Evolutionary conservation across 2,113 vertebrate genomes (phyloP).

Genomic region (Grus americana): DNA sequence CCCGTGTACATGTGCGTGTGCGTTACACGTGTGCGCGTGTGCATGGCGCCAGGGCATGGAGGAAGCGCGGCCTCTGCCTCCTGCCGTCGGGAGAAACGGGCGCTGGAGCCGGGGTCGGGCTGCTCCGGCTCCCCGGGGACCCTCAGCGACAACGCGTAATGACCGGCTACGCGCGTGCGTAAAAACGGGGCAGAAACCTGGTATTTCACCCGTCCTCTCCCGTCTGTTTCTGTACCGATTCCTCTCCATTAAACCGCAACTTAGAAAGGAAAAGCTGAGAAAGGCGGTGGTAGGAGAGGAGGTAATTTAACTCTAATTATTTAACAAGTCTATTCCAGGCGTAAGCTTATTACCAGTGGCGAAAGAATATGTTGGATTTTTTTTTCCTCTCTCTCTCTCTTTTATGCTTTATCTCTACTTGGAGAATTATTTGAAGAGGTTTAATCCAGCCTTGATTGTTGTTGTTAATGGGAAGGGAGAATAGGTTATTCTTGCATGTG

Average conservation of each 20-base stretch:
- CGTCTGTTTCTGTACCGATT: neutral
- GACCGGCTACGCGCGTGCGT: neutral
- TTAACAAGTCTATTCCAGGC: slow-evolving; percentile 67
- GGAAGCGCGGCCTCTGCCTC: neutral
- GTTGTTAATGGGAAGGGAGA: slow-evolving; percentile 52
- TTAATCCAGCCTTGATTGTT: slow-evolving; percentile 61
- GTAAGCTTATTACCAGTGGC: slow-evolving; percentile 45
- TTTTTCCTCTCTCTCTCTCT: neutral
- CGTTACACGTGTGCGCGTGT: neutral
- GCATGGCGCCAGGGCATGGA: rapidly evolving
- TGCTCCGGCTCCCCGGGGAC: neutral
- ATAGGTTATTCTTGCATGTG: slow-evolving; percentile 45
- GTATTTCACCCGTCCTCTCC: neutral
- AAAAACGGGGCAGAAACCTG: neutral
- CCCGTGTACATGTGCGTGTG: neutral
- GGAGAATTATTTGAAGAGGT: slow-evolving; percentile 59
- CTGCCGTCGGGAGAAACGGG: neutral
- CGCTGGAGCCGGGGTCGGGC: neutral
- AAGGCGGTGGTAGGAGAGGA: slow-evolving; percentile 19
- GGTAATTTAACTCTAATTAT: slow-evolving; percentile 74
- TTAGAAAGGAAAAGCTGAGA: slow-evolving; percentile 10
- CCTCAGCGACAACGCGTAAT: neutral
- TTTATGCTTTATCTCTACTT: slow-evolving; percentile 69
- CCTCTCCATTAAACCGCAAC: slow-evolving; percentile 42
- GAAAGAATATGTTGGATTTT: slow-evolving; percentile 8